Evolutionary conservation across 2,797 vertebrate genomes (phyloP), one percentile per base, ranked within the genome.

Genomic region (Anniella stebbinsi): DNA sequence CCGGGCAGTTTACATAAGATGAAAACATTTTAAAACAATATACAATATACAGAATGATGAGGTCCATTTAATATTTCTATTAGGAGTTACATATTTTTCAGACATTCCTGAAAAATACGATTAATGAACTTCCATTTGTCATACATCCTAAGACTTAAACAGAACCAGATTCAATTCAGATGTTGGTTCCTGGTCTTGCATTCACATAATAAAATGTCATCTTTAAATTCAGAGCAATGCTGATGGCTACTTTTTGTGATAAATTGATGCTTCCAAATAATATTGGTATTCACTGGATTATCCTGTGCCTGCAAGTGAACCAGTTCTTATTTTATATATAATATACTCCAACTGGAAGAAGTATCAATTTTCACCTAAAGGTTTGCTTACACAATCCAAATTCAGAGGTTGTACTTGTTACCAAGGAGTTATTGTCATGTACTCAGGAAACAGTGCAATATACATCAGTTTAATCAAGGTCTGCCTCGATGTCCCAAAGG

Each of bases 141-240:
- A 33, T 33, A 36, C 25, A 80, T 87, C 7, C 21, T 51, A 45
- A n/a, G 73, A 78, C 12, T 66, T 17, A 78, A 66, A 11, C 18
- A 73, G 45, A 60, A 67, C 36, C 70, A 70, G n/a, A 54, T 85
- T 72, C 18, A 38, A 12, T 51, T 36, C 33, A 54, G 25, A 80
- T 69, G 33, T 23, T 69, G 7, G n/a, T 51, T 87, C 41, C 28
- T 87, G 73, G 23, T 48, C 38, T 48, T 67, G 45, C 57, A 5
- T 51, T 87, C 41, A 80, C 15, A 78, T 33, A 63, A 81, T 66
- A 77, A 66, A 77, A 45, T 23, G 15, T 9, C 23, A 30, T 41
- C 33, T 69, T 67, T 80, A 66, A 67, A 87, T 87, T 78, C 57
- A 87, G 73, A 87, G 33, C 10, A 63, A 63, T 21, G 60, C 60